These are phyloP conservation scores for Limnothrissa miodon DNA, from an alignment of 2,113 vertebrate species.

Conservation along the genomic window DNA sequence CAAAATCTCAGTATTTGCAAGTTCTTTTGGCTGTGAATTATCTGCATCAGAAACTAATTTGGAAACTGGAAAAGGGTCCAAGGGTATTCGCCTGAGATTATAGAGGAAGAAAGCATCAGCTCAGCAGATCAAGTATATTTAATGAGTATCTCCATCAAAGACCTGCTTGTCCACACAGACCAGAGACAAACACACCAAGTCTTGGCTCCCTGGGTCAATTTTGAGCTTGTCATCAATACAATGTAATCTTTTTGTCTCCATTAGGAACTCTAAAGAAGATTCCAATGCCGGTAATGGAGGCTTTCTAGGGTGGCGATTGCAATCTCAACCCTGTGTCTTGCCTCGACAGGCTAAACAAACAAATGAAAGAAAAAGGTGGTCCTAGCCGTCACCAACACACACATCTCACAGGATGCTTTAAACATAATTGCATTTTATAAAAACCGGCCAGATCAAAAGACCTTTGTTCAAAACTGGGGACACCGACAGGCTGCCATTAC, in stretches of 20 bases:
- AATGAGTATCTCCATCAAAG: not conserved
- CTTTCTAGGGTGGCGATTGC: slow-evolving; percentile 61
- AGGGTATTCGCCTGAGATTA: not conserved
- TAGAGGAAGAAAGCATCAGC: not conserved
- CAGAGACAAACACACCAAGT: not conserved
- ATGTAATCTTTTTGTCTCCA: not conserved
- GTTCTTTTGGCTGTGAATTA: not conserved
- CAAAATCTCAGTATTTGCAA: not conserved
- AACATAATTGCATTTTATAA: slow-evolving; percentile 36
- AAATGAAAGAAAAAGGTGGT: not conserved
- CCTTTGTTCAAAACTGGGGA: slow-evolving; percentile 30
- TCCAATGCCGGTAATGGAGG: slow-evolving; percentile 13
- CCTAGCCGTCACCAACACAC: slow-evolving; percentile 15
- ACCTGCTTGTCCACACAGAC: not conserved
- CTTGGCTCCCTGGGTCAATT: not conserved
- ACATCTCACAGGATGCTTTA: slow-evolving; percentile 9
- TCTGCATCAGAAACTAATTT: slow-evolving; percentile 7
- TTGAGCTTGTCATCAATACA: not conserved
- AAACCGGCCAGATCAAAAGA: slow-evolving; percentile 42
- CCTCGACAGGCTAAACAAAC: not conserved
- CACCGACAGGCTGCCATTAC: slow-evolving; percentile 24
- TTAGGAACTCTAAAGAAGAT: slow-evolving; percentile 16
- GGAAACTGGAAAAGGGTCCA: not conserved
- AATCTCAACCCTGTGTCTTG: slow-evolving; percentile 42
- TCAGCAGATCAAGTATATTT: not conserved